A percentile compares a stretch with the other conserved stretches of the same genome.
phyloP scores from a whole-genome alignment of 2,113 vertebrate species.

The Tympanuchus pallidicinctus region DNA sequence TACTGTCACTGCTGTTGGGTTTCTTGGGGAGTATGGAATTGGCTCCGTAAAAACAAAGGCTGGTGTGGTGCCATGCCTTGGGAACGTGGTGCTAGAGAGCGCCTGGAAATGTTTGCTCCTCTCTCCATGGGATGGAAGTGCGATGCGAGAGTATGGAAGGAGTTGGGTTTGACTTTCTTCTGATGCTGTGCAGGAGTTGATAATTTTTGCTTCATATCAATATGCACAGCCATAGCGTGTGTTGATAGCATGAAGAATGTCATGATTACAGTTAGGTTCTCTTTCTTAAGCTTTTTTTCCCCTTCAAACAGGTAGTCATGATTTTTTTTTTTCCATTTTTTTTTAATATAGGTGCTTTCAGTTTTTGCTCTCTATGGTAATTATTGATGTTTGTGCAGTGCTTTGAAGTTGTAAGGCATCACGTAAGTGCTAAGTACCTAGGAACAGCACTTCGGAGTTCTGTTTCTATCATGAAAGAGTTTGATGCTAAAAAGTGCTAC shows the following conservation, averaged over 20 bases:
- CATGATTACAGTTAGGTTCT: background rate
- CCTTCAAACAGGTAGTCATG: background rate
- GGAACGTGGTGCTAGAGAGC: constrained; percentile 25
- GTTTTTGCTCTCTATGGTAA: constrained; percentile 50
- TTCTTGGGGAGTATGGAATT: constrained; percentile 25
- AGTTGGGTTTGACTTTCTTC: background rate
- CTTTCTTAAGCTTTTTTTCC: background rate
- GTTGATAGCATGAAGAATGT: background rate
- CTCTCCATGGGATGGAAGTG: background rate
- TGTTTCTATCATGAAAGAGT: constrained; percentile 46
- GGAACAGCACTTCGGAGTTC: constrained; percentile 32
- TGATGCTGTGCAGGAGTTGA: background rate
- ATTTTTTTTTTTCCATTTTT: background rate
- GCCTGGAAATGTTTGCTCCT: constrained; percentile 55
- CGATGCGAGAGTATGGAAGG: background rate
- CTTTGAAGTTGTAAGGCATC: constrained; percentile 60
- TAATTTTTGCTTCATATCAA: background rate
- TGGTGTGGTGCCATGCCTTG: background rate
- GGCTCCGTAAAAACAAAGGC: constrained; percentile 31
- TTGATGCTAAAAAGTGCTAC: constrained; percentile 5
- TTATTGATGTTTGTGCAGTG: constrained; percentile 34
- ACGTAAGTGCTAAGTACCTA: constrained; percentile 6
- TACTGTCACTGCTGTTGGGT: background rate
- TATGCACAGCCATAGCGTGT: accelerated
- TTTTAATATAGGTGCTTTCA: background rate